Percentiles rank a stretch among this genome's conserved stretches.
Conservation (phyloP, 1,140 invertebrate species). For the Thalassaphorura encarpata region DNA sequence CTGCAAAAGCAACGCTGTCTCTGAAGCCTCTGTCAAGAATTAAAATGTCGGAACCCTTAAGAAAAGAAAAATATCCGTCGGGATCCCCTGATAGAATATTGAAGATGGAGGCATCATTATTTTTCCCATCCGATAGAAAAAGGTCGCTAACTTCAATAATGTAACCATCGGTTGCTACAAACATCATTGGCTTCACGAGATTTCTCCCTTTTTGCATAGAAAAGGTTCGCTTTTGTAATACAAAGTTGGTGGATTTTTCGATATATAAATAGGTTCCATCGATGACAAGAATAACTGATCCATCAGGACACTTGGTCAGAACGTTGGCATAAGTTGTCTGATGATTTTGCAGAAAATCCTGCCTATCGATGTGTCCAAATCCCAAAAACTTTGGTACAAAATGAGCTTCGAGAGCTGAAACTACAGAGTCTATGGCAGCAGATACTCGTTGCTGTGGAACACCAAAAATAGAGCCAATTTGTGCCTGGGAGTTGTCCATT, state of each 20-base stretch:
- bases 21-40: constrained; percentile 35
- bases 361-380: too few species aligned
- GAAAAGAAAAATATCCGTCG: neutral
- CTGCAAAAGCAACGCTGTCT: constrained; percentile 27
- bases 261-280: constrained; percentile 5
- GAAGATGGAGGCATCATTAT: constrained; percentile 7
- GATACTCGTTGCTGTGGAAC: too few species aligned
- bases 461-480: too few species aligned
- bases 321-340: too few species aligned
- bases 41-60: constrained; percentile 17
- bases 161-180: constrained; percentile 5
- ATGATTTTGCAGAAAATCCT: too few species aligned
- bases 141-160: constrained; percentile 1
- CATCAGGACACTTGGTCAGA: too few species aligned
- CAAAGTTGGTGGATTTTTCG: constrained; percentile 1
- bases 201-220: neutral
- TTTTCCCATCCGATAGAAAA: neutral
- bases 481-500: too few species aligned
- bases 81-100: neutral
- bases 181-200: constrained; percentile 10
- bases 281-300: neutral
- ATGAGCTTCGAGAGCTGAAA: too few species aligned
- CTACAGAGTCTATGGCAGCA: too few species aligned
- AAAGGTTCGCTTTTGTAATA: constrained; percentile 1
- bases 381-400: too few species aligned